Base-by-base conservation (phyloP, 2,797 vertebrate species). In the Galagoides demidoff region DNA sequence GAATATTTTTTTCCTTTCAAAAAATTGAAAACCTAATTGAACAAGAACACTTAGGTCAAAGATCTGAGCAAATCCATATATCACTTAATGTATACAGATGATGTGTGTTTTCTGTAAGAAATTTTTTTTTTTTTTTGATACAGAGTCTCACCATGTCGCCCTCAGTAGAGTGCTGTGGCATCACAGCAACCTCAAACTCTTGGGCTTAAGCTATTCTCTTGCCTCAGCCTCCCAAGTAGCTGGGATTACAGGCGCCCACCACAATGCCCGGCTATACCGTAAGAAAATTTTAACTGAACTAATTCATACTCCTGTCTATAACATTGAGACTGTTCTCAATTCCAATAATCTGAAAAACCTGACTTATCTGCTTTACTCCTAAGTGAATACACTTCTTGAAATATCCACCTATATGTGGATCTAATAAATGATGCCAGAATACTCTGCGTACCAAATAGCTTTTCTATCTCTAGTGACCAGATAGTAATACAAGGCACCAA, bases 11-110 rank as follows among this genome's bases (percentile, higher is more conserved):
- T 61, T 20, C 43, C 27, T 92, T 82, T 78, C 74, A 83, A 86
- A 82, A 95, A 78, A 37, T 27, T 90, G 16, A 89, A 90, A 86
- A 52, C 25, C 9, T 37, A 52, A 88, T 37, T 95, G 55, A 94
- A 96, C 34, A 89, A 90, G 95, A 89, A 85, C 19, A 81, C 14
- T 55, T 63, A 55, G 43, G 57, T 19, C n/a, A 85, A 94, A 92
- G 37, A 82, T 73, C 43, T 90, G 74, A 94, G 49, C 78, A 94
- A 88, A 95, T 84, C 52, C 61, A 85, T 95, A 45, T 13, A 73
- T 78, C 43, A 49, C 34, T 77, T 59, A 63, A 73, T n/a, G 37
- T 27, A 83, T 49, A 57, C 71, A 22, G 16, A 63, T 29, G 3
- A 34, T 74, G 64, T 12, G 59, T 82, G 83, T 78, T 89, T 78